Evolutionary conservation across 2,113 vertebrate species (phyloP), one percentile per base, ranked within the genome.

Genomic region (Hippolais icterina): DNA sequence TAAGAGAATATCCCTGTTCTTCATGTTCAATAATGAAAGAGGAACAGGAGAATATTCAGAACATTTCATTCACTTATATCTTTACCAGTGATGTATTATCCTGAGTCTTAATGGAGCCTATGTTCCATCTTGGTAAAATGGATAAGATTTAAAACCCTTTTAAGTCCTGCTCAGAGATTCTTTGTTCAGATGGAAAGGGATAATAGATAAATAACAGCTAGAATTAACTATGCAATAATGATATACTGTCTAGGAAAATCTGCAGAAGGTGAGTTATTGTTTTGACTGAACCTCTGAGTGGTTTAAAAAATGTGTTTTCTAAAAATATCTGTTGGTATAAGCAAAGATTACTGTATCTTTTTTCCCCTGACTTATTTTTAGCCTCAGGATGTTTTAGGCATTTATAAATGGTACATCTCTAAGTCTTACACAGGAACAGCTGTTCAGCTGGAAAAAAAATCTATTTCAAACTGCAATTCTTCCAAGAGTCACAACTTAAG

Each of bases 351-450:
- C 15, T 71, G 28, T 83, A 47, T 56, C 8, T 16, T 31, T 89
- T 71, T 47, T 21, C 20, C 20, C 39, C 13, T 49, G 42, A 56
- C 8, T 93, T 89, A 77, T 71, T 95, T 96, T 95, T 35, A 90
- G 5, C 25, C 21, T 28, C 35, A 42, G 41, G 37, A 20, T 85
- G 76, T 74, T 95, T 94, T 68, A 70, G 57, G 47, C 8, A 79
- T 93, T 93, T 96, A 28, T 76, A 94, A 95, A 75, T 92, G 12
- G 60, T 33, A 90, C 54, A 92, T 6, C 12, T 89, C 49, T 83
- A 69, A 28, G 31, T 92, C 95, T 88, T 82, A 70, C 84, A 18
- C 20, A 21, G 63, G 31, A 85, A 71, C 24, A 71, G 3, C 15
- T 94, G 49, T 65, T 87, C 41, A 87, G 4, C 24, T 60, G 31